Base-by-base conservation (phyloP, 2,888 invertebrate genomes). In the Diaperis boleti region DNA sequence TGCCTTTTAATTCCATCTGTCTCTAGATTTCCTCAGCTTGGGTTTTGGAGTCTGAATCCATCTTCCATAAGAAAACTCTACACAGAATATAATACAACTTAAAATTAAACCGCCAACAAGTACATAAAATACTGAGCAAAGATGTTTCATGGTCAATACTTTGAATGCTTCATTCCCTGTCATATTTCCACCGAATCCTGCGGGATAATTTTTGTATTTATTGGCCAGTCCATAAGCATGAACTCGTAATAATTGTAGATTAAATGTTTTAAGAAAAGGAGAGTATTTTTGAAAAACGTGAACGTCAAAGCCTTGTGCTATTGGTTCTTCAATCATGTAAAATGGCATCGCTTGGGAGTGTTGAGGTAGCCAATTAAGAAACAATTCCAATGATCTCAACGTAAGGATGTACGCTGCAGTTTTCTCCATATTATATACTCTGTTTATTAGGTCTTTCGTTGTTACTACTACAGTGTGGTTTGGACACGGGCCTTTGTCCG, bases 221-320 rank as follows among this genome's bases (percentile, higher is more conserved):
- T n/a, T n/a, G n/a, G n/a, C n/a, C n/a, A n/a, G n/a, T n/a, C n/a
- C n/a, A n/a, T n/a, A 8, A 8, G 18, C 3, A 6, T n/a, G n/a
- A 20, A n/a, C 42, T 42, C 42, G 7, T 11, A 42, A 10, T 22
- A 42, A 8, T 11, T 10, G 20, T 11, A 20, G 10, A 42, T 35
- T 50, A 18, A 50, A 15, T n/a, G 33, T 10, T 1, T 17, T 4
- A 4, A 50, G 11, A 35, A 35, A 50, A 1, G 50, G 50, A 14
- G 50, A 50, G 22, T 50, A 20, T 35, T 35, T 50, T 18, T 18
- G 50, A 18, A 50, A 50, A 3, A 50, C 4, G 15, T 35, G 35
- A 37, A 20, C 18, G 18, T 50, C 35, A 35, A 6, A 50, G 10
- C 35, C 50, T 33, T 3, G 18, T 10, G 35, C 5, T 8, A 50